Conservation (phyloP, 2,888 invertebrate genomes). For the Drosophila siamana region DNA sequence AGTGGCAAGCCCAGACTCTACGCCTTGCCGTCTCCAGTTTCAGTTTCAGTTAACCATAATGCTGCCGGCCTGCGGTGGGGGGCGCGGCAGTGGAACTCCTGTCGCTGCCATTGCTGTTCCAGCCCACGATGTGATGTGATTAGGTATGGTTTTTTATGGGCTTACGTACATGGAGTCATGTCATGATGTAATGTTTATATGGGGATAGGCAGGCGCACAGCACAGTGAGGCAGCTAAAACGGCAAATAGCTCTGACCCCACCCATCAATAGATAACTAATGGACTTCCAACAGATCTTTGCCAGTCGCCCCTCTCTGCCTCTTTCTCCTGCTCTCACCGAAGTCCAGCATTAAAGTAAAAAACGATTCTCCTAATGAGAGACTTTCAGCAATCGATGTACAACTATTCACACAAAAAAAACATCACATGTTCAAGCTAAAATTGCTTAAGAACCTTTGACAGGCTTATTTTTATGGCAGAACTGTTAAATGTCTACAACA, state of each 20-base stretch:
- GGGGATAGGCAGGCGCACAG: slow-evolving; percentile 22
- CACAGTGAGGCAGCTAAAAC: slow-evolving; percentile 34
- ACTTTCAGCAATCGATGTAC: neutral
- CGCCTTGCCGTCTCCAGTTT: slow-evolving; percentile 15
- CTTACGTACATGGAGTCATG: slow-evolving; percentile 39
- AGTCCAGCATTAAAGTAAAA: neutral
- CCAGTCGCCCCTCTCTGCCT: neutral
- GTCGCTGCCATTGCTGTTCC: no score
- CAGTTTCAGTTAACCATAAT: slow-evolving; percentile 36
- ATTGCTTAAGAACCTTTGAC: no score
- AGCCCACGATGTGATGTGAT: slow-evolving; percentile 50
- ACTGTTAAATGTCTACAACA: no score
- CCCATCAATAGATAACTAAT: slow-evolving; percentile 55
- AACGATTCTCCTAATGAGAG: neutral
- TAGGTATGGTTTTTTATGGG: slow-evolving; percentile 56
- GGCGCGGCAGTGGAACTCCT: no score
- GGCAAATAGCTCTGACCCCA: slow-evolving; percentile 29
- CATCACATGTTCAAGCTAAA: no score
- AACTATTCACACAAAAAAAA: neutral
- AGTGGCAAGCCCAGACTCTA: slow-evolving; percentile 1
- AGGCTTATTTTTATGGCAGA: no score
- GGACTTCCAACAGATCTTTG: slow-evolving; percentile 19
- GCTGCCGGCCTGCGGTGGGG: slow-evolving; percentile 45
- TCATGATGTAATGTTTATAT: slow-evolving; percentile 55
- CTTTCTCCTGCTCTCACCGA: neutral